Evolutionary conservation across 2,113 vertebrate genomes (phyloP), one percentile per base, ranked within the genome.

Genomic region (Psophia crepitans): DNA sequence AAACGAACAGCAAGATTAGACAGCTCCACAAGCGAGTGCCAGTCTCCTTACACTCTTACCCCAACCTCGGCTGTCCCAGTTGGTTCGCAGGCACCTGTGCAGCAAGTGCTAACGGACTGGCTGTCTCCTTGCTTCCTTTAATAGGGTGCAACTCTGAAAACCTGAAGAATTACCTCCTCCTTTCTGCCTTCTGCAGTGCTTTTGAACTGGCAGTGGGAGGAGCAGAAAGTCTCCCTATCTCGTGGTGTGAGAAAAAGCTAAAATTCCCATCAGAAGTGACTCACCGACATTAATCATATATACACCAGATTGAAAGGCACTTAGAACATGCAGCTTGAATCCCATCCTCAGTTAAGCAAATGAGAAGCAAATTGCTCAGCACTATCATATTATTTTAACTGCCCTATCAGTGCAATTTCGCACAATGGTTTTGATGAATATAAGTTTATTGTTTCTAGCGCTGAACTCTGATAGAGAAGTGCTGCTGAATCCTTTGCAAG

Each of bases 211-310:
- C 84, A 53, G 86, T 94, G 77, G 97, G 94, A 97, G 95, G 88
- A 91, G 90, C 48, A 71, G 65, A 96, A 95, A 92, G 48, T 71
- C 85, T 96, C 43, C 61, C 74, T 84, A 51, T 74, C 79, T 74
- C 33, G 2, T 73, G 10, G 2, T 78, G 73, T 75, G 69, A 94
- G 80, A 85, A 92, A 95, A 94, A 95, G 79, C 22, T 19, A 82
- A 91, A 96, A 95, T 90, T 90, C 94, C 76, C 64, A 93, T 64
- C 83, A 87, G 84, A 95, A 95, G 76, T 96, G 96, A 97, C 95
- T 97, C 96, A 97, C 71, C 53, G 1, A 79, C 83, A 82, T 93
- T 96, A 96, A 97, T 95, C 93, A 97, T 65, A 93, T 84, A 96
- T 84, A 93, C 32, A 95, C 8, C 89, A 96, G 91, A 96, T 41